These are phyloP conservation scores for Semaprochilodus insignis DNA, from an alignment of 2,797 vertebrate species.

Conservation along the genomic window DNA sequence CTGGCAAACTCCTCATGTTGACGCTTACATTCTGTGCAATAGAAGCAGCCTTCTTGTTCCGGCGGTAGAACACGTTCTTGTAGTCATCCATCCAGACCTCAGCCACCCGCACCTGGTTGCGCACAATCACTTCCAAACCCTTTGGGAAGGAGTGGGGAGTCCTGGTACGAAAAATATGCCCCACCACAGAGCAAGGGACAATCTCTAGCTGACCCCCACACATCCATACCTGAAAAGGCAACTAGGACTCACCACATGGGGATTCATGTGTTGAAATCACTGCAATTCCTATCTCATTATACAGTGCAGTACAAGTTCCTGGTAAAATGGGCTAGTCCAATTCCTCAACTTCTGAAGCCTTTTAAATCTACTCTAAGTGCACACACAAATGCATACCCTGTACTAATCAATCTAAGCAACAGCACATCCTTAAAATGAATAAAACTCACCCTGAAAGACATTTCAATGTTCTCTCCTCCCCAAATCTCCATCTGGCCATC, in stretches of 20 bases:
- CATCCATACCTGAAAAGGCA: constrained; percentile 81
- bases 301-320: not conserved
- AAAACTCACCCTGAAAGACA: constrained; percentile 88
- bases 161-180: constrained; percentile 85
- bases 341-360: not conserved
- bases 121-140: constrained; percentile 74
- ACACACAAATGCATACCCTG: not conserved
- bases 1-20: not conserved
- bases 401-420: not conserved
- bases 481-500: constrained; percentile 91
- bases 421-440: not conserved
- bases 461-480: constrained; percentile 91
- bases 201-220: constrained; percentile 88
- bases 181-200: constrained; percentile 88
- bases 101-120: constrained; percentile 85
- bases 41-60: constrained; percentile 77
- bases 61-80: constrained; percentile 85
- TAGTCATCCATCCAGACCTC: constrained; percentile 91
- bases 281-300: not conserved
- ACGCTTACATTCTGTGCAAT: constrained; percentile 79
- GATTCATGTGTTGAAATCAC: not conserved
- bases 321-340: not conserved
- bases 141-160: constrained; percentile 85
- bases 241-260: not conserved
- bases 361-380: not conserved